phyloP scores from a whole-genome alignment of 2,888 invertebrate genomes.

The Oxystoma pomonae region DNA sequence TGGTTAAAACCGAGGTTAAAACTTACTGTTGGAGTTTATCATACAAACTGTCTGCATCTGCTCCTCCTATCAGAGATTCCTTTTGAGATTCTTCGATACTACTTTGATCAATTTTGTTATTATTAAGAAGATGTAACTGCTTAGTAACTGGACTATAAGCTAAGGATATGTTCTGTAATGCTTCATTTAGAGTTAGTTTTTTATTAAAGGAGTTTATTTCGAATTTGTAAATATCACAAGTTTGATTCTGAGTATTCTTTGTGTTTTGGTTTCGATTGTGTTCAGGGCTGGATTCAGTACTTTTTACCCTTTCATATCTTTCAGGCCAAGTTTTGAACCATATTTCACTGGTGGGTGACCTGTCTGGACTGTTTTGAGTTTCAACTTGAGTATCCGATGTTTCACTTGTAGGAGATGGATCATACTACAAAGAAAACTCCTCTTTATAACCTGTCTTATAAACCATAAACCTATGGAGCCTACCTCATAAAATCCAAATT shows the following conservation, averaged over 20 bases:
- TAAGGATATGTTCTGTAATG: conserved; percentile 68
- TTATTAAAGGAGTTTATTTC: conserved; percentile 46
- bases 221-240: conserved; percentile 22
- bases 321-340: conserved; percentile 55
- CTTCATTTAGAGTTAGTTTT: conserved; percentile 60
- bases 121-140: conserved; percentile 61
- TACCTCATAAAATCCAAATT: too few relatives aligned
- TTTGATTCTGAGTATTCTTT: conserved; percentile 30
- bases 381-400: neutral
- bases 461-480: too few relatives aligned
- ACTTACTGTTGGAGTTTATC: too few relatives aligned
- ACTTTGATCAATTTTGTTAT: conserved; percentile 33
- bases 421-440: neutral
- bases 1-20: too few relatives aligned
- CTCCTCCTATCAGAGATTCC: conserved; percentile 16
- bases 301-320: conserved; percentile 44
- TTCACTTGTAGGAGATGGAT: neutral
- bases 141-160: conserved; percentile 73
- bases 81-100: conserved; percentile 10
- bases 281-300: conserved; percentile 32
- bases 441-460: neutral
- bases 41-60: too few relatives aligned
- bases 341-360: conserved; percentile 25
- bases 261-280: conserved; percentile 22
- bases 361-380: conserved; percentile 12